A percentile compares a stretch with the other conserved stretches of the same genome.
These are phyloP conservation scores for Tokudaia muenninki DNA, from an alignment of 2,797 vertebrate species.

Conservation along the genomic window DNA sequence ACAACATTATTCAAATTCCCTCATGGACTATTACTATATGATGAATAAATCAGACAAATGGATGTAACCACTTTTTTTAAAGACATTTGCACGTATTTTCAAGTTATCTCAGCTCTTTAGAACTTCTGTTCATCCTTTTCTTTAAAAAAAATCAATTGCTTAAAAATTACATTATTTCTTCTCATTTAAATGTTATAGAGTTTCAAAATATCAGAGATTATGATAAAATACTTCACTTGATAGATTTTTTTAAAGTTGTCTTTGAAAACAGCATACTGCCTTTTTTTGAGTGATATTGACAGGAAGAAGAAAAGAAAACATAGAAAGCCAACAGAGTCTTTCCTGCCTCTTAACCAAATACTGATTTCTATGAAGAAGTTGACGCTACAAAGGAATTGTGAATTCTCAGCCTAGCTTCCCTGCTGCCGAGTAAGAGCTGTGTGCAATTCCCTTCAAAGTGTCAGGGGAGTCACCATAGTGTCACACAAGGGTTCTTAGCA, in stretches of 20 bases:
- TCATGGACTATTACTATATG: not conserved
- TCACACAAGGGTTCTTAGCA: constrained; percentile 90
- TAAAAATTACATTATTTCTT: constrained; percentile 48
- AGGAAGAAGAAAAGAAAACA: constrained; percentile 49
- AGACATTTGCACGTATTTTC: constrained; percentile 26
- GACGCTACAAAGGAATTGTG: constrained; percentile 87
- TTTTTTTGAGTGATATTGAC: constrained; percentile 41
- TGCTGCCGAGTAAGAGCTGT: constrained; percentile 87
- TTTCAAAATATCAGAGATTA: constrained; percentile 64
- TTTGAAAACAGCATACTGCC: constrained; percentile 78
- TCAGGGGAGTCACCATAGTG: constrained; percentile 89
- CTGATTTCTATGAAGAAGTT: constrained; percentile 86
- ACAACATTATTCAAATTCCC: not conserved
- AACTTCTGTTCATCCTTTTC: constrained; percentile 6
- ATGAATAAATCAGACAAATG: constrained; percentile 41
- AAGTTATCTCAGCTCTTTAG: not conserved
- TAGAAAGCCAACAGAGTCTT: constrained; percentile 84
- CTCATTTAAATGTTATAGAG: constrained; percentile 37
- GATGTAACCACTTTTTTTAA: not conserved
- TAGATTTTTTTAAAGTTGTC: constrained; percentile 78
- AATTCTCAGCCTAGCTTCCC: constrained; percentile 88
- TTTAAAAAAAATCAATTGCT: not conserved
- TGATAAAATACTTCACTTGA: constrained; percentile 68
- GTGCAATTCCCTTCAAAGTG: constrained; percentile 87
- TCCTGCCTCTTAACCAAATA: constrained; percentile 87